Evolutionary conservation across 2,797 vertebrate species (phyloP).

Genomic region (Sphaeramia orbicularis): DNA sequence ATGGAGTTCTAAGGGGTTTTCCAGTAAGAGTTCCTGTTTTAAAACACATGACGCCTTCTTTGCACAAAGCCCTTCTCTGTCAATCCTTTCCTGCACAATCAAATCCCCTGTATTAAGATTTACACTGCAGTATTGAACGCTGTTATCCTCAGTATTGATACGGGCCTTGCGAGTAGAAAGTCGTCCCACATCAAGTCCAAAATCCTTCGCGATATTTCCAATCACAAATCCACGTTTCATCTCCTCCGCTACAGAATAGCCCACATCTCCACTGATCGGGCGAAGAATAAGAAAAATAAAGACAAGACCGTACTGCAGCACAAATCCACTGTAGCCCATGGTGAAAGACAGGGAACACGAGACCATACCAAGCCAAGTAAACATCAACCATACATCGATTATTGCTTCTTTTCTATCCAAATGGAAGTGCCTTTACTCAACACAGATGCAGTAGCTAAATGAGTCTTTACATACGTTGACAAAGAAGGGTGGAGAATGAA

Average conservation of each 20-base stretch:
- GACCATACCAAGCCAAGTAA: no score
- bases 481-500: slow-evolving; percentile 3
- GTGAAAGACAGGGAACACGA: neutral
- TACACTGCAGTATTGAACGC: slow-evolving; percentile 43
- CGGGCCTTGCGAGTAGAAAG: slow-evolving; percentile 57
- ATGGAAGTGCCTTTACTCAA: no score
- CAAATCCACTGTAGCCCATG: slow-evolving; percentile 28
- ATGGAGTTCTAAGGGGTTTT: slow-evolving; percentile 79
- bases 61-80: slow-evolving; percentile 68
- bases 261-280: slow-evolving; percentile 40
- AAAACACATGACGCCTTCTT: slow-evolving; percentile 56
- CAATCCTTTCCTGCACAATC: slow-evolving; percentile 50
- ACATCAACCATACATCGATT: no score
- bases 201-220: slow-evolving; percentile 70
- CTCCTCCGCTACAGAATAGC: slow-evolving; percentile 54
- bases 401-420: no score
- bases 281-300: neutral
- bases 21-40: slow-evolving; percentile 77
- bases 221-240: slow-evolving; percentile 58
- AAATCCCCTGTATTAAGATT: slow-evolving; percentile 54
- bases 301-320: neutral
- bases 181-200: slow-evolving; percentile 48
- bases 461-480: neutral
- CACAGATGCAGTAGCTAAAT: neutral
- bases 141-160: slow-evolving; percentile 57